phyloP scores from a whole-genome alignment of 2,888 invertebrate genomes.

The Cephus sareptanus region DNA sequence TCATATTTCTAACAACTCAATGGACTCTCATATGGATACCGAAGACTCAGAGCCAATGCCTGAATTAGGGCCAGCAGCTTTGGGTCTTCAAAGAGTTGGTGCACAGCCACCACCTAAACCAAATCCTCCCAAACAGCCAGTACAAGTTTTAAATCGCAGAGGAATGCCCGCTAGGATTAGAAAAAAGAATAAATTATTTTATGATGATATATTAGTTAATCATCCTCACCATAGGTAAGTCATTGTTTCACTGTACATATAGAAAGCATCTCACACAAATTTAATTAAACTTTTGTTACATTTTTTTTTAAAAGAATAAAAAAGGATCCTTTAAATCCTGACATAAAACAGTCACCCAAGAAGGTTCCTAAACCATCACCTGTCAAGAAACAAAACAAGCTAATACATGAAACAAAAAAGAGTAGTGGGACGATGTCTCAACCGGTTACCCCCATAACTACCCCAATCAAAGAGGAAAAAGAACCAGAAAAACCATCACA shows the following conservation, averaged over 20 bases:
- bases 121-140: constrained; percentile 76
- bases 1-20: constrained; percentile 52
- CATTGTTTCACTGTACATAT: not conserved
- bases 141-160: constrained; percentile 85
- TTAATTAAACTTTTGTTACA: constrained; percentile 4
- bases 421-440: constrained; percentile 25
- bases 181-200: constrained; percentile 89
- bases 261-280: not conserved
- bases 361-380: constrained; percentile 73
- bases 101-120: constrained; percentile 79
- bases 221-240: constrained; percentile 77
- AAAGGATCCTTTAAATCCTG: constrained; percentile 56
- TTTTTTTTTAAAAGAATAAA: constrained; percentile 50
- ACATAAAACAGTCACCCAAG: constrained; percentile 72
- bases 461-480: constrained; percentile 58
- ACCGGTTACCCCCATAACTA: constrained; percentile 48
- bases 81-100: constrained; percentile 85
- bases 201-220: constrained; percentile 89
- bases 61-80: constrained; percentile 81
- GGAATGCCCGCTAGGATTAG: constrained; percentile 92
- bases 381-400: constrained; percentile 59
- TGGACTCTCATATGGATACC: constrained; percentile 65
- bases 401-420: constrained; percentile 21
- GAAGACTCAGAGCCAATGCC: constrained; percentile 76
- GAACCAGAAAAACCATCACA: constrained; percentile 53